phyloP scores from a whole-genome alignment of 2,113 vertebrate genomes.

The Corythoichthys haematopterus region DNA sequence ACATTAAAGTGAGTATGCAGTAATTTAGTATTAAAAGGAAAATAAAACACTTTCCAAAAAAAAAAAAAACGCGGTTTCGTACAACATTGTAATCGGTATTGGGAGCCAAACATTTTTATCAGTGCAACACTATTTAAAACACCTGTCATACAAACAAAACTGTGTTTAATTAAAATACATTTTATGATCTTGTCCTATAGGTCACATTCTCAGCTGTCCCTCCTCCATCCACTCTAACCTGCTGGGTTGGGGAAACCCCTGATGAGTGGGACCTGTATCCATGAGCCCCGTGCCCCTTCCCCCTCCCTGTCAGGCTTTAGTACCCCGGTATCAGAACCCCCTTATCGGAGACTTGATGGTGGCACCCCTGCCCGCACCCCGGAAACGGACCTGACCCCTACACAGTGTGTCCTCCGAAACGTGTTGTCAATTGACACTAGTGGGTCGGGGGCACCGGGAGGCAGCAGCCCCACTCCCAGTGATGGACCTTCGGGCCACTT shows the following conservation, averaged over 20 bases:
- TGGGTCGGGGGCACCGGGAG: slow-evolving; percentile 51
- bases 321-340: slow-evolving; percentile 80
- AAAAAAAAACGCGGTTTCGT: too few species aligned
- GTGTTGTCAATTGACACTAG: slow-evolving; percentile 82
- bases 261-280: slow-evolving; percentile 83
- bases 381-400: slow-evolving; percentile 88
- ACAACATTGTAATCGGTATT: too few species aligned
- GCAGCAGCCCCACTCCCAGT: slow-evolving; percentile 77
- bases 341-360: slow-evolving; percentile 82
- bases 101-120: too few species aligned
- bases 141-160: too few species aligned
- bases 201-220: slow-evolving; percentile 31
- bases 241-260: slow-evolving; percentile 66
- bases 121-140: too few species aligned
- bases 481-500: slow-evolving; percentile 82
- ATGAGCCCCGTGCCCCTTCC: slow-evolving; percentile 87
- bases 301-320: slow-evolving; percentile 88
- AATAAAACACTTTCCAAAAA: too few species aligned
- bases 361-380: slow-evolving; percentile 86
- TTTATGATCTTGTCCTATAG: slow-evolving; percentile 37
- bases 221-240: slow-evolving; percentile 55
- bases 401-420: slow-evolving; percentile 89
- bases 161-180: slow-evolving; percentile 4
- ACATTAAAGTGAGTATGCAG: too few species aligned
- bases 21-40: too few species aligned